Base-by-base conservation (phyloP, 2,797 vertebrate genomes). In the Xerus rutilus region DNA sequence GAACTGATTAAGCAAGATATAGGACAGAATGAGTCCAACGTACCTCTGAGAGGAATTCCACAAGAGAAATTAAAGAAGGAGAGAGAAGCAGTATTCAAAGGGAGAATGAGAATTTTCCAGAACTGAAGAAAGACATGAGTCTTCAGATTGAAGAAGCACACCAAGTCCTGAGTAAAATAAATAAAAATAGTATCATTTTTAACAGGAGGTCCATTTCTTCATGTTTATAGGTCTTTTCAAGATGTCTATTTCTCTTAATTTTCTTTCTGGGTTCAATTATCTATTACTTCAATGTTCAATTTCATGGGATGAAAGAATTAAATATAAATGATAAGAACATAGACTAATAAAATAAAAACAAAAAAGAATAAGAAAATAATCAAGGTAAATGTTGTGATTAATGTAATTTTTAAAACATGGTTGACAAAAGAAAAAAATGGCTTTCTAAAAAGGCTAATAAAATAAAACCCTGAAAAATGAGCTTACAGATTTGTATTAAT, bases 31-130 rank as follows among this genome's bases (percentile, higher is more conserved):
- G 72, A 83, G 64, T 79, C 52, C 78, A 92, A 95, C 78, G 3
- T 89, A 95, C 93, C 89, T 96, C 94, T 49, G 28, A 47, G 1
- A 70, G 88, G 73, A 93, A 89, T 65, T 92, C 96, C 95, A 54
- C 89, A 65, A 93, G 91, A 96, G 7, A 96, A n/a, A 88, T 83
- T 91, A 83, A 86, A 89, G 86, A 93, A 65, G 64, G 69, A 95
- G 43, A 97, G 52, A 96, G 32, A 85, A n/a, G 30, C 45, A 94
- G n/a, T 52, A 87, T 47, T 97, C 95, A 96, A 90, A 96, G 81
- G 89, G 35, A 94, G 84, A 94, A 45, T 45, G 90, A 96, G 59
- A 96, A 69, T 45, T 90, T 92, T 88, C 96, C 93, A 92, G 77
- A 94, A 86, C 0, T 96, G 94, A 87, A 92, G 76, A 92, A 72